Conservation (phyloP, 2,797 vertebrate genomes). For the Chaetophractus vellerosus region DNA sequence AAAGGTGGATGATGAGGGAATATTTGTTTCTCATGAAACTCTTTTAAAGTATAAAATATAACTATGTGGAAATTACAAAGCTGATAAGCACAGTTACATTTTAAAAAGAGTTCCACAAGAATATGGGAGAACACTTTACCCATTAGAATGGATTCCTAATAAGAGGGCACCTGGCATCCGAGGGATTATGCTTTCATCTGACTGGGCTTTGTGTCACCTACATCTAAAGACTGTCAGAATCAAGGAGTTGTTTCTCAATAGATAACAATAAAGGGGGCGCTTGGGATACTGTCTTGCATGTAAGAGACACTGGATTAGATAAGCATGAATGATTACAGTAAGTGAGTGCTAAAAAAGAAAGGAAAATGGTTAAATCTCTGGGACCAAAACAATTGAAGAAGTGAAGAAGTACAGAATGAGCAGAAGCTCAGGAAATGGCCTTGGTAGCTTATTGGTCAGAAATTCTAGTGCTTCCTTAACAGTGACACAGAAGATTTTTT, state of each 20-base stretch:
- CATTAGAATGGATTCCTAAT: not conserved
- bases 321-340: not conserved
- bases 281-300: not conserved
- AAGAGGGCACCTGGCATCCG: not conserved
- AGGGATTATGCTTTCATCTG: not conserved
- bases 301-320: not conserved
- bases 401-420: not conserved
- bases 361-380: not conserved
- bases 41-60: not conserved
- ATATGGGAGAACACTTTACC: not conserved
- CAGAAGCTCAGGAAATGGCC: not conserved
- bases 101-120: not conserved
- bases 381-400: not conserved
- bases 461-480: not conserved
- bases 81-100: not conserved
- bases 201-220: not conserved
- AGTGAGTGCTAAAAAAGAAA: not conserved
- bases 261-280: not conserved
- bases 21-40: not conserved
- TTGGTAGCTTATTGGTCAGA: not conserved
- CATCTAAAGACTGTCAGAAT: not conserved
- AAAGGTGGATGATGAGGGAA: not conserved
- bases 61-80: not conserved
- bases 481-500: not conserved
- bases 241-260: slow-evolving; percentile 23